Evolutionary conservation across 2,888 invertebrate genomes (phyloP).

Genomic region (Clistopyga incitator): DNA sequence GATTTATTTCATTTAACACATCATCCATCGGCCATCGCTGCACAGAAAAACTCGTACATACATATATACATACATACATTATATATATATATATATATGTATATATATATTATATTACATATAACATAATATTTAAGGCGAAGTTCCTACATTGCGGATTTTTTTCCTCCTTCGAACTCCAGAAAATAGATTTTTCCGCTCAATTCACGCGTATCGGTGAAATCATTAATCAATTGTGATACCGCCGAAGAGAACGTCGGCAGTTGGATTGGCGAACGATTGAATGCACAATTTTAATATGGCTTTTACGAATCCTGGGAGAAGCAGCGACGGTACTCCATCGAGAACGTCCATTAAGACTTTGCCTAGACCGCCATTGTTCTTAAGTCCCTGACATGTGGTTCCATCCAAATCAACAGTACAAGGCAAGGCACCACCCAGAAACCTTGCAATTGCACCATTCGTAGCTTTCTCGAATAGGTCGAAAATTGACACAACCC

Average conservation of each 20-base stretch:
- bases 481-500: constrained; percentile 35
- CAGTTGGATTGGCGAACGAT: constrained; percentile 51
- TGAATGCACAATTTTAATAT: constrained; percentile 16
- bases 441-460: constrained; percentile 64
- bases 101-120: constrained; percentile 20
- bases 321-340: constrained; percentile 49
- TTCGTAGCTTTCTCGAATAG: constrained; percentile 63
- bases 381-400: constrained; percentile 66
- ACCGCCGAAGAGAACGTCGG: constrained; percentile 69
- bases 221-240: constrained; percentile 18
- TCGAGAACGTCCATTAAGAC: constrained; percentile 50
- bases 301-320: constrained; percentile 61
- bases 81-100: constrained; percentile 32
- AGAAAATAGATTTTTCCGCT: background rate
- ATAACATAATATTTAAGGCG: constrained; percentile 27
- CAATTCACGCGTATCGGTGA: background rate
- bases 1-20: constrained; percentile 54
- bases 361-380: constrained; percentile 58
- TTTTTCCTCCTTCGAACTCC: background rate
- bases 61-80: constrained; percentile 22
- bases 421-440: constrained; percentile 72
- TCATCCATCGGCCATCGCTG: constrained; percentile 14
- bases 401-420: constrained; percentile 43
- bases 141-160: constrained; percentile 15
- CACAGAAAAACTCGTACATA: constrained; percentile 26